A percentile compares a stretch with the other conserved stretches of the same genome.
Conservation (phyloP, 2,888 invertebrate genomes). For the Escarpia spicata region DNA sequence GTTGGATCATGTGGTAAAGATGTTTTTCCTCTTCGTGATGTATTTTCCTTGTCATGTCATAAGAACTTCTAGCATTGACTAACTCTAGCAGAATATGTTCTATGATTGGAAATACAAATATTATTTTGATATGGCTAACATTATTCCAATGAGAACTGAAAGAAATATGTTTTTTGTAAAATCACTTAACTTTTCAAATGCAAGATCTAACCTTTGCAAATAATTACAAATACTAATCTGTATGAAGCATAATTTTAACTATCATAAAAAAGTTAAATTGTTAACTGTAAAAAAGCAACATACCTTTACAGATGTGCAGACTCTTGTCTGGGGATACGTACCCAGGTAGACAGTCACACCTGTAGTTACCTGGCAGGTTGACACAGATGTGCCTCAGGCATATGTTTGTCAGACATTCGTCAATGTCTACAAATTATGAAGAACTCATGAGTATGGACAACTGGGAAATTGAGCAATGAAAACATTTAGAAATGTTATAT, state of each 20-base stretch:
- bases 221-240: not conserved
- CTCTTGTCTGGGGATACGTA: not conserved
- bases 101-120: too few species aligned
- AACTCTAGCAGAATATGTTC: too few species aligned
- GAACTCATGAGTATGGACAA: not conserved
- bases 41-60: too few species aligned
- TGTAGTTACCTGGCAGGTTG: conserved; percentile 17
- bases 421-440: not conserved
- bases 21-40: too few species aligned
- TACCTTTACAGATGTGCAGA: not conserved
- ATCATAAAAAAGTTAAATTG: not conserved
- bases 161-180: not conserved
- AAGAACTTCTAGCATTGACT: too few species aligned
- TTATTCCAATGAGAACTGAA: not conserved
- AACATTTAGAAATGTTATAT: not conserved
- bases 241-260: not conserved
- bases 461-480: not conserved
- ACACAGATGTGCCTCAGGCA: not conserved
- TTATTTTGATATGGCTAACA: not conserved
- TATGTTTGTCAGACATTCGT: not conserved
- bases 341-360: conserved; percentile 6
- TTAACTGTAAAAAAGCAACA: not conserved
- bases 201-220: not conserved
- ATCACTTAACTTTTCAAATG: not conserved
- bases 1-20: too few species aligned